Conservation (phyloP, 2,113 vertebrate species). For the Epinephelus lanceolatus region DNA sequence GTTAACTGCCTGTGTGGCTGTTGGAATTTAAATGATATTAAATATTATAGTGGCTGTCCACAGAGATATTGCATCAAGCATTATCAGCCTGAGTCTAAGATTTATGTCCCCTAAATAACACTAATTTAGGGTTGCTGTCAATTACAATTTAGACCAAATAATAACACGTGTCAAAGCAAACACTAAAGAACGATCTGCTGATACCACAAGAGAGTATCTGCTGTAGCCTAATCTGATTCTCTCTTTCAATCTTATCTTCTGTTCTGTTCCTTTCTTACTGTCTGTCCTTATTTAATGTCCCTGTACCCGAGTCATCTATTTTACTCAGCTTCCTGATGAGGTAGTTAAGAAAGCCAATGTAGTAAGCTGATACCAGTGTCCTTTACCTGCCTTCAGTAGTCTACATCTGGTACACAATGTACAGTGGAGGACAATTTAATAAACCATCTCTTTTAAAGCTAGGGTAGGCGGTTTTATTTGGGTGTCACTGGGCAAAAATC, state of each 20-base stretch:
- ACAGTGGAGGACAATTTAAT: neutral
- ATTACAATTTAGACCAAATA: neutral
- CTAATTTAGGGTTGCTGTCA: neutral
- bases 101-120: too few species aligned
- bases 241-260: neutral
- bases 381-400: constrained; percentile 4
- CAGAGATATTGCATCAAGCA: too few species aligned
- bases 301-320: neutral
- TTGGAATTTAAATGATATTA: too few species aligned
- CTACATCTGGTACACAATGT: neutral
- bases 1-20: too few species aligned
- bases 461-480: too few species aligned
- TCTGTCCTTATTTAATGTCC: constrained; percentile 6
- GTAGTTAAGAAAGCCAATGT: constrained; percentile 3
- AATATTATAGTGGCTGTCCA: too few species aligned
- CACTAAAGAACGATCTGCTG: too few species aligned
- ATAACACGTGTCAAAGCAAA: too few species aligned
- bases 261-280: neutral
- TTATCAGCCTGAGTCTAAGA: too few species aligned
- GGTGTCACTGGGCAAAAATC: too few species aligned
- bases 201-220: neutral
- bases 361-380: constrained; percentile 31
- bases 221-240: too few species aligned
- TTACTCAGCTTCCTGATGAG: constrained; percentile 16
- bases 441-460: neutral